These are phyloP conservation scores for Paramuricea clavata DNA, from an alignment of 92 coral and sea anemone species.

Conservation along the genomic window DNA sequence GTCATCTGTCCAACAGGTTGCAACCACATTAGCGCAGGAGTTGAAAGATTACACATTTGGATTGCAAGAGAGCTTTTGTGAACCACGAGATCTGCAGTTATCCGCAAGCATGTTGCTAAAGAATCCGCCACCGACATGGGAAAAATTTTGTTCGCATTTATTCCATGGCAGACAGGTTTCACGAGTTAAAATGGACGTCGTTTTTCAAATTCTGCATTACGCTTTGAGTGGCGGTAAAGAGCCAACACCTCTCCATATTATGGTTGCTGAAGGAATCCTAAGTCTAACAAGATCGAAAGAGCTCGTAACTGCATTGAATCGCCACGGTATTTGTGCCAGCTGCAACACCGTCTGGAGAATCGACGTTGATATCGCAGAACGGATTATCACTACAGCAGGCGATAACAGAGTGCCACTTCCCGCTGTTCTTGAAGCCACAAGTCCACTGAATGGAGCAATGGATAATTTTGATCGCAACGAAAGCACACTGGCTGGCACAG, in stretches of 20 bases:
- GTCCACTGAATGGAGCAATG: slow-evolving; percentile 40
- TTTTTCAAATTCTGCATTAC: slow-evolving; percentile 7
- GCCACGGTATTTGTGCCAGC: slow-evolving; percentile 31
- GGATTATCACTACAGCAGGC: slow-evolving; percentile 28
- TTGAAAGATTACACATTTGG: not conserved
- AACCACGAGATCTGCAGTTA: not conserved
- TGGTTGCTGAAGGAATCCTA: slow-evolving; percentile 18
- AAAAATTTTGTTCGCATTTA: not conserved
- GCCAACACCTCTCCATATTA: slow-evolving; percentile 4
- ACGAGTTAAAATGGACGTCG: not conserved
- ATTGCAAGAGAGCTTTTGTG: slow-evolving; percentile 1
- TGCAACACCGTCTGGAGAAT: slow-evolving; percentile 28
- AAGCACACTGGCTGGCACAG: slow-evolving; percentile 33
- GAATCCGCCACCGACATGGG: not conserved
- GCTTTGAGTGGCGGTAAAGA: not conserved
- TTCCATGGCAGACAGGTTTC: slow-evolving; percentile 13
- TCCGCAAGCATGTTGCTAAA: not conserved
- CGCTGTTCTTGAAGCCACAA: slow-evolving; percentile 25
- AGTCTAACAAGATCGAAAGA: slow-evolving; percentile 21
- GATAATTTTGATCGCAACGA: slow-evolving; percentile 36
- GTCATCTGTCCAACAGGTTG: not conserved
- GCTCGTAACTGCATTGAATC: slow-evolving; percentile 21
- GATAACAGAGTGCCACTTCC: slow-evolving; percentile 36
- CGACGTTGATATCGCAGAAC: slow-evolving; percentile 20
- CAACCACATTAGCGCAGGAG: not conserved